Evolutionary conservation across 1,140 invertebrate genomes (phyloP), one percentile per base, ranked within the genome.

Genomic region (Aphelinus certus): DNA sequence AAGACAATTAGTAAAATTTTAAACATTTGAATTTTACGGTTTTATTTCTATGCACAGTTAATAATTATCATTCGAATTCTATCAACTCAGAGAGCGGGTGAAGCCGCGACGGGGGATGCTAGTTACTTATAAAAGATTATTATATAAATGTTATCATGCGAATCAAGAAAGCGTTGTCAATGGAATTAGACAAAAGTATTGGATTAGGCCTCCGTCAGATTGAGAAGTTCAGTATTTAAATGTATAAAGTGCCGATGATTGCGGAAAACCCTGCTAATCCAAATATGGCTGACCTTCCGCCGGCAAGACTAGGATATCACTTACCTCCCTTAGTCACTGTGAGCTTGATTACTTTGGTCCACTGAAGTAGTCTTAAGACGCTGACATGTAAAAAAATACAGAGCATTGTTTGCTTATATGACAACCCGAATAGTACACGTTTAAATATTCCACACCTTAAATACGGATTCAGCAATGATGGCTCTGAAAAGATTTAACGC

Each of bases 351-450:
- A 53, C 9, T 53, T 53, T 53, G 51, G 51, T 53, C 51, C 51
- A 83, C 45, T 74, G 79, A 72, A 53, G 76, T 78, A 43, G 76
- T 78, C 4, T 26, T 78, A 10, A 53, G 81, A 69, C 71, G 76
- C 0, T 71, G 43, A n/a, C 74, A 82, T 7, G 76, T 82, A n/a
- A 87, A 86, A 64, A 62, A 81, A 26, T 87, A 79, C 55, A 75
- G 84, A 4, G 81, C 77, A 7, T 46, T 89, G 3, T 84, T 84
- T 43, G 80, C 79, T 0, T 82, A 78, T 58, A 43, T 82, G 43
- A 78, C 74, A 7, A 75, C 77, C 0, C 45, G 79, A 63, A 81
- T 79, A 1, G 71, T 83, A 3, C 79, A 83, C 42, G n/a, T 83
- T 1, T 79, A 83, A 71, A 5, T 83, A 1, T 79, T 76, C 0